Evolutionary conservation across 2,797 vertebrate genomes (phyloP).

Genomic region (Mionectes olivaceus): DNA sequence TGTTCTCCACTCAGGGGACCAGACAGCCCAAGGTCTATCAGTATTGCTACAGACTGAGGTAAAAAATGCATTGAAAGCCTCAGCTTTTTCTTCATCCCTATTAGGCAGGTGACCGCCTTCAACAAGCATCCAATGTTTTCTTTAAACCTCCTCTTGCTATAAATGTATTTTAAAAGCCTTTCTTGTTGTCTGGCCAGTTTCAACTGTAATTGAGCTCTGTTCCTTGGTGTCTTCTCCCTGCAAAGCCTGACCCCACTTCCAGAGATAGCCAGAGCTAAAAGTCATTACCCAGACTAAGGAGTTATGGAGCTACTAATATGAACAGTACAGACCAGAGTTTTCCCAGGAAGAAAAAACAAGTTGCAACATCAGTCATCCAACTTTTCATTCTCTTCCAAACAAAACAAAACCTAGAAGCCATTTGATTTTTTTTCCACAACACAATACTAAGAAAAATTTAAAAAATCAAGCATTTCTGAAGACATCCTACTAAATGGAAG

Average conservation of each 20-base stretch:
- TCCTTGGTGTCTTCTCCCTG: neutral
- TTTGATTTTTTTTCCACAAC: neutral
- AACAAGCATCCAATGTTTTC: neutral
- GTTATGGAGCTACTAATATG: neutral
- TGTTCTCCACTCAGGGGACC: neutral
- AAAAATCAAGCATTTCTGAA: neutral
- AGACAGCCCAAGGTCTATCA: neutral
- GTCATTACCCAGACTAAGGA: neutral
- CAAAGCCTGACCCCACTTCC: neutral
- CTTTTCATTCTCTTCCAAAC: neutral
- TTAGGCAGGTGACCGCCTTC: neutral
- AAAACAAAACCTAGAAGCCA: neutral
- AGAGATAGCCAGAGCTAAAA: neutral
- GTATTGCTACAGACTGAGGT: neutral
- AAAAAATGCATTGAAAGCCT: neutral
- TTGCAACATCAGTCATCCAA: neutral
- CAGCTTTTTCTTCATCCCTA: neutral
- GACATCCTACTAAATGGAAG: neutral
- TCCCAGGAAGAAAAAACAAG: neutral
- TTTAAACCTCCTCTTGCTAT: neutral
- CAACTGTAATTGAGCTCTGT: neutral
- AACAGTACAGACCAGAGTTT: neutral
- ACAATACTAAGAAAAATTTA: neutral
- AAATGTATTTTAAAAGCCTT: neutral
- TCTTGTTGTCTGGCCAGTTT: neutral